phyloP scores from a whole-genome alignment of 2,113 vertebrate genomes.

The Colius striatus region DNA sequence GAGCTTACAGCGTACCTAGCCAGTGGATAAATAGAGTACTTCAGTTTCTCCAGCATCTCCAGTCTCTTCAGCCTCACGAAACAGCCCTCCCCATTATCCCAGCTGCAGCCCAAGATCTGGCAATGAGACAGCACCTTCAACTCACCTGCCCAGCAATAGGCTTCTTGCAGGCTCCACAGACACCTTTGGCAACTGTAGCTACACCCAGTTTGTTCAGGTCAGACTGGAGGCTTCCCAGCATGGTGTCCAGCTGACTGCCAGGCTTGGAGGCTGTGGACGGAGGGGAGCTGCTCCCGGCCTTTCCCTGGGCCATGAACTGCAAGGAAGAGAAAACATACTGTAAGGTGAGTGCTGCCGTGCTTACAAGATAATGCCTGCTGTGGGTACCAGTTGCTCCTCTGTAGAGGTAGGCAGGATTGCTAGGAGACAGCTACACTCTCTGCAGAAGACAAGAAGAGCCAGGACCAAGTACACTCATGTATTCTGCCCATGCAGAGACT shows the following conservation, averaged over 20 bases:
- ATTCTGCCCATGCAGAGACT: neutral
- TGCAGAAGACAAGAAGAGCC: neutral
- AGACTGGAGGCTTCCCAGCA: slow-evolving; percentile 96
- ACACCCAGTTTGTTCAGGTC: slow-evolving; percentile 97
- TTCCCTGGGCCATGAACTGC: slow-evolving; percentile 96
- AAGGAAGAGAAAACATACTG: neutral
- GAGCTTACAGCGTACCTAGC: slow-evolving; percentile 75
- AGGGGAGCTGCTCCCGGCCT: slow-evolving; percentile 79
- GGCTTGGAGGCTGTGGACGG: slow-evolving; percentile 84
- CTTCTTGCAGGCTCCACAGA: slow-evolving; percentile 97
- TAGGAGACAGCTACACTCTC: neutral
- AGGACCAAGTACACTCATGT: neutral
- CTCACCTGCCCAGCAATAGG: slow-evolving; percentile 97
- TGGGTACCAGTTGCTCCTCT: neutral
- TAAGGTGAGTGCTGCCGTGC: neutral
- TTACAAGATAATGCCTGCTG: neutral
- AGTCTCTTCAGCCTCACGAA: slow-evolving; percentile 57
- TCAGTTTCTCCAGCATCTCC: slow-evolving; percentile 74
- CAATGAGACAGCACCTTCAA: neutral
- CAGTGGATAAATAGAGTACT: slow-evolving; percentile 76
- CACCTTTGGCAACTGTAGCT: slow-evolving; percentile 95
- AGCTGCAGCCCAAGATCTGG: neutral
- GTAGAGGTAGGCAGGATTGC: neutral
- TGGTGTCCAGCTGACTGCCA: slow-evolving; percentile 97
- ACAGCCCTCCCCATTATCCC: slow-evolving; percentile 51